A percentile compares a stretch with the other conserved stretches of the same genome.
These are phyloP conservation scores for Polydrusus pterygomalis DNA, from an alignment of 2,888 invertebrate genomes.

Conservation along the genomic window DNA sequence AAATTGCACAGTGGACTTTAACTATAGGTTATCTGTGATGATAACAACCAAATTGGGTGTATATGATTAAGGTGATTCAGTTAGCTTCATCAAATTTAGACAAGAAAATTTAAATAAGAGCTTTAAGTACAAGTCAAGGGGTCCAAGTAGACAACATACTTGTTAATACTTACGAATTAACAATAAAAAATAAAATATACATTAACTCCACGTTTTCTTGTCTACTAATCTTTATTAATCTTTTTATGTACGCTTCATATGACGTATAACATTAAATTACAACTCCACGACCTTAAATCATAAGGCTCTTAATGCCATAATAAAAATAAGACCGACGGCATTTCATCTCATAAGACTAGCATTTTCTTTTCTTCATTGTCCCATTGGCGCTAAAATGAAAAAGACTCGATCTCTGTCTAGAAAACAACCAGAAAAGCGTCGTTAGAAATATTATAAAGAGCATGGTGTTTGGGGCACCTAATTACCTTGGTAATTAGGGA, in stretches of 20 bases:
- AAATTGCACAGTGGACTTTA: too few relatives aligned
- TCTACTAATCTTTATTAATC: neutral
- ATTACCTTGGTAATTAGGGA: conserved; percentile 18
- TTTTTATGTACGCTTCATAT: neutral
- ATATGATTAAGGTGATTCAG: too few relatives aligned
- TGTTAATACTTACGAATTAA: too few relatives aligned
- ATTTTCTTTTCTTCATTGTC: conserved; percentile 7
- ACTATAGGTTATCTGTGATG: too few relatives aligned
- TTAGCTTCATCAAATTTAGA: too few relatives aligned
- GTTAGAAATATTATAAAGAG: conserved; percentile 1
- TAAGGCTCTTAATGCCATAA: neutral
- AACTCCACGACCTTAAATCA: neutral
- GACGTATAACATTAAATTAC: neutral
- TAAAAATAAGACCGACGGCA: conserved; percentile 6
- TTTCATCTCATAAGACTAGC: neutral
- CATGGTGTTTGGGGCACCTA: conserved; percentile 7
- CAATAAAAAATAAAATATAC: too few relatives aligned
- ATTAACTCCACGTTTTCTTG: too few relatives aligned
- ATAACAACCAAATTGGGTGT: too few relatives aligned
- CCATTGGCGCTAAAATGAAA: conserved; percentile 1
- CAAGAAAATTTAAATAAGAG: too few relatives aligned
- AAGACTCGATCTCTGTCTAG: neutral
- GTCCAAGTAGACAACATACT: too few relatives aligned
- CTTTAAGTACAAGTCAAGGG: too few relatives aligned
- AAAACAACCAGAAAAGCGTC: neutral